These are phyloP conservation scores for Trimorus sp. DNA, from an alignment of 2,888 invertebrate species.

Conservation along the genomic window DNA sequence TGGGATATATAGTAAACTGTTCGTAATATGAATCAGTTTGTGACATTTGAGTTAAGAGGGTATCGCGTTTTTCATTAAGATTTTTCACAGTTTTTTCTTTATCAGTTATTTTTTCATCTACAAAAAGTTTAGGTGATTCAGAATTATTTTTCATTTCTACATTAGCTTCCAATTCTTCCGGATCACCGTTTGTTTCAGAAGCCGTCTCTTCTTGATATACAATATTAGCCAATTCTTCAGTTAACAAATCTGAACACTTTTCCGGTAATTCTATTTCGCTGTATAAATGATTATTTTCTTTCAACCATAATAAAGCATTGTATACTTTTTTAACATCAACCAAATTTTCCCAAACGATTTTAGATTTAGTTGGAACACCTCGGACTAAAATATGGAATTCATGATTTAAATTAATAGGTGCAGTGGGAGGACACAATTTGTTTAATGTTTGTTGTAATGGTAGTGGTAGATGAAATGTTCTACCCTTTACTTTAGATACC, in stretches of 20 bases:
- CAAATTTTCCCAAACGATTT: constrained; percentile 51
- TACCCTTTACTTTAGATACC: constrained; percentile 64
- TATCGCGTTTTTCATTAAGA: constrained; percentile 22
- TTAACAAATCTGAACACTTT: not conserved
- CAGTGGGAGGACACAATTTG: constrained; percentile 11
- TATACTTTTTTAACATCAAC: constrained; percentile 70
- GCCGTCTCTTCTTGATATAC: constrained; percentile 4
- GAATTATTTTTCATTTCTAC: too few relatives aligned
- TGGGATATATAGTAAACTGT: constrained; percentile 15
- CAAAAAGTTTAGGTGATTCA: not conserved
- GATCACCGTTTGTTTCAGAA: not conserved
- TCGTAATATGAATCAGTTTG: constrained; percentile 28
- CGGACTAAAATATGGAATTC: constrained; percentile 74
- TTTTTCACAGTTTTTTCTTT: not conserved
- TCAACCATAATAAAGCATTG: constrained; percentile 62
- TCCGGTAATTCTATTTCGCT: constrained; percentile 68
- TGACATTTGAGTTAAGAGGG: constrained; percentile 34
- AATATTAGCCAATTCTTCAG: not conserved
- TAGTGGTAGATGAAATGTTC: constrained; percentile 76
- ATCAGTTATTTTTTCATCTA: too few relatives aligned
- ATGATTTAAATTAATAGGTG: constrained; percentile 60
- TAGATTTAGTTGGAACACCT: constrained; percentile 70
- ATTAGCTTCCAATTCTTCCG: too few relatives aligned
- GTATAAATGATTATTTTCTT: constrained; percentile 71
- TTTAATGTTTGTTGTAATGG: constrained; percentile 74